A percentile compares a stretch with the other conserved stretches of the same genome.
Conservation (phyloP, 2,888 invertebrate genomes). For the Cyclophora albipunctata region DNA sequence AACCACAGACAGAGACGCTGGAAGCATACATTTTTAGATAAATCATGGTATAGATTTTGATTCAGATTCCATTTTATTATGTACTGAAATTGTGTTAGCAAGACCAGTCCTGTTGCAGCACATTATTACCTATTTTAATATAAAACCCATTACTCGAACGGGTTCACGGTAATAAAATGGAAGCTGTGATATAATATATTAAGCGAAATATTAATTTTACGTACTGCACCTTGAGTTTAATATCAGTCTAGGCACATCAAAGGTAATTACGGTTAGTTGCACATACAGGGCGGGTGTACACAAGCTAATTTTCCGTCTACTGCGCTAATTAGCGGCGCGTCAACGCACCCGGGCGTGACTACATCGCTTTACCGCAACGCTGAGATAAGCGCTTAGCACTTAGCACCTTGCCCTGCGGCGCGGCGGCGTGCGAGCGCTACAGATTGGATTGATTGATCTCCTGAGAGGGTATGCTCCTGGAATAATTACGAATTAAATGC, state of each 20-base stretch:
- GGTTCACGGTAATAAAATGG: too few relatives aligned
- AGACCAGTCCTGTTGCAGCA: too few relatives aligned
- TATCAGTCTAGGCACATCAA: slow-evolving; percentile 10
- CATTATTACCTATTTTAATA: too few relatives aligned
- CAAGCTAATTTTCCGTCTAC: slow-evolving; percentile 51
- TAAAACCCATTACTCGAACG: too few relatives aligned
- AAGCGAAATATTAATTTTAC: too few relatives aligned
- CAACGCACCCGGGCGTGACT: slow-evolving; percentile 28
- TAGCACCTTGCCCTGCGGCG: slow-evolving; percentile 1
- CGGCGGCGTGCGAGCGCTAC: slow-evolving; percentile 2
- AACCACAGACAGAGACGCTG: too few relatives aligned
- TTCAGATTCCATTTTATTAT: too few relatives aligned
- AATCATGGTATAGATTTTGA: too few relatives aligned
- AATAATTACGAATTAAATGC: slow-evolving; percentile 6
- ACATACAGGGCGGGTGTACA: slow-evolving; percentile 19
- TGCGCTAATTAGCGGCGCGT: slow-evolving; percentile 42
- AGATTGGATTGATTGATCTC: slow-evolving; percentile 12
- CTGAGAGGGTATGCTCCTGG: slow-evolving; percentile 4
- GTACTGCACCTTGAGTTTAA: too few relatives aligned
- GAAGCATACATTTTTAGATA: too few relatives aligned
- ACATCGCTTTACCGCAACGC: slow-evolving; percentile 12
- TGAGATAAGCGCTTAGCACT: slow-evolving; percentile 2
- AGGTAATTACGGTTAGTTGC: slow-evolving; percentile 17
- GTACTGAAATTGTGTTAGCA: too few relatives aligned
- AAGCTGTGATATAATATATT: too few relatives aligned